A percentile compares a stretch with the other conserved stretches of the same genome.
phyloP scores from a whole-genome alignment of 92 coral and sea anemone genomes.

The Heteractis magnifica region DNA sequence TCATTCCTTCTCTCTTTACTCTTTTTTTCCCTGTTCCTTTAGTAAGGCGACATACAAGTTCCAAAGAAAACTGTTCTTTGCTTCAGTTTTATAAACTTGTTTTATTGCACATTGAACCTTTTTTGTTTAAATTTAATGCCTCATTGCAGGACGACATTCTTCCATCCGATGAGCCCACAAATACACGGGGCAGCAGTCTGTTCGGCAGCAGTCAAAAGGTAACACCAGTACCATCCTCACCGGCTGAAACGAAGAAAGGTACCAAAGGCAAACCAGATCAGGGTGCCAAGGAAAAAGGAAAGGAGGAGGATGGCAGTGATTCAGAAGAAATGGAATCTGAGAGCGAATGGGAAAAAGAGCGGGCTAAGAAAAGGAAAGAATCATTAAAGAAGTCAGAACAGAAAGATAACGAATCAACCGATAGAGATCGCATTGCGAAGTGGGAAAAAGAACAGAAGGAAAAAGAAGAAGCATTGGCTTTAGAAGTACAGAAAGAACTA shows the following conservation, averaged over 20 bases:
- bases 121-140: background rate
- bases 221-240: conserved; percentile 31
- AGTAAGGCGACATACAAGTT: too few species aligned
- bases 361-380: conserved; percentile 50
- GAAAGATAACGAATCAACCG: conserved; percentile 39
- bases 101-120: background rate
- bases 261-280: conserved; percentile 21
- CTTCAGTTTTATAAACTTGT: background rate
- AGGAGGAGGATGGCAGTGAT: conserved; percentile 57
- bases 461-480: conserved; percentile 45
- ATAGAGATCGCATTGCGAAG: conserved; percentile 54
- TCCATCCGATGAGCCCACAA: conserved; percentile 78
- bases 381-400: conserved; percentile 19
- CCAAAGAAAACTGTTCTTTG: too few species aligned
- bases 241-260: background rate
- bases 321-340: conserved; percentile 82
- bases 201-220: conserved; percentile 45
- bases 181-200: conserved; percentile 59
- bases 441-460: conserved; percentile 66
- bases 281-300: background rate
- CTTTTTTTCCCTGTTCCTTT: too few species aligned
- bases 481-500: conserved; percentile 50
- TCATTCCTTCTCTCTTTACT: background rate
- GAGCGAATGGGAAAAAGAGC: conserved; percentile 87
- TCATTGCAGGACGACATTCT: conserved; percentile 58